These are phyloP conservation scores for Anas platyrhynchos DNA, from an alignment of 2,113 vertebrate species.

Conservation along the genomic window DNA sequence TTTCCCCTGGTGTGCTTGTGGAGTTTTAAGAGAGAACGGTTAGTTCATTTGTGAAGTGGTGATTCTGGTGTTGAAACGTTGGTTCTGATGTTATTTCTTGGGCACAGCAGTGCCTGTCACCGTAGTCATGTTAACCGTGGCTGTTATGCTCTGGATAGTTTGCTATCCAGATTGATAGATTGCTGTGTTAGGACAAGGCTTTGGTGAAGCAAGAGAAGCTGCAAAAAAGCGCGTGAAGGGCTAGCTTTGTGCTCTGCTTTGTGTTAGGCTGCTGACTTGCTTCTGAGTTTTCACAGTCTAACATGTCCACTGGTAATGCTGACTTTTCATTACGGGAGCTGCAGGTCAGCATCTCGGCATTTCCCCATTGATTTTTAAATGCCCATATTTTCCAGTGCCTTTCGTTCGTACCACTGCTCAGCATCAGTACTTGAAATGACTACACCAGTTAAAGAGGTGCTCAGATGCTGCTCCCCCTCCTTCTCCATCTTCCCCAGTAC, in stretches of 20 bases:
- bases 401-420: not conserved
- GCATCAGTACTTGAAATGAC: not conserved
- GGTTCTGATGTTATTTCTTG: not conserved
- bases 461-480: rapidly evolving
- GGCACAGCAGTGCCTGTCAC: not conserved
- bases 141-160: not conserved
- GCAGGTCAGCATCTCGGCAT: not conserved
- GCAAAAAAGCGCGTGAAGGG: not conserved
- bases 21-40: not conserved
- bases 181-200: not conserved
- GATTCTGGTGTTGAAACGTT: not conserved
- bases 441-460: not conserved
- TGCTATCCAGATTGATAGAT: not conserved
- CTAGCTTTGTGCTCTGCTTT: not conserved
- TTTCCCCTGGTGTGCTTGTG: not conserved
- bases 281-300: not conserved
- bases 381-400: not conserved
- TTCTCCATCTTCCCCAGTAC: not conserved
- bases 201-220: not conserved
- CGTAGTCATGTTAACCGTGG: rapidly evolving
- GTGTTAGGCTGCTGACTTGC: not conserved
- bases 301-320: not conserved
- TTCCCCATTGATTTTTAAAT: not conserved
- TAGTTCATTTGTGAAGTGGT: not conserved
- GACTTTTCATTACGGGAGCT: not conserved